Evolutionary conservation across 2,888 invertebrate genomes (phyloP), one percentile per base, ranked within the genome.

Genomic region (Leptarthrus brevirostris): DNA sequence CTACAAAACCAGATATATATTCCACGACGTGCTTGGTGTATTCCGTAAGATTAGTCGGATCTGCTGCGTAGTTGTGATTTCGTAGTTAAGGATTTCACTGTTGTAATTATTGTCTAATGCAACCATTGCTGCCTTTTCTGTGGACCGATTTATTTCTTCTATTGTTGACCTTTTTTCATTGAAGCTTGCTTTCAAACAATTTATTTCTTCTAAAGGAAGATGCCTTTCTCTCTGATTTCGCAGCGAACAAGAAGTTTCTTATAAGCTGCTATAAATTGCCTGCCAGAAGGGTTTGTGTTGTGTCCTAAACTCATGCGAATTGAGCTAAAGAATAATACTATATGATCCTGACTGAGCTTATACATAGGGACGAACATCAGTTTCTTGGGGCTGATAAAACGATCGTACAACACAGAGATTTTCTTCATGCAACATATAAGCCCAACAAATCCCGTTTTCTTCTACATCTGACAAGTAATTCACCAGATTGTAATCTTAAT

Each of bases 321-420:
- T 16, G 71, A 22, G 3, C 61, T 47, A 77, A 78, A 79, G 18
- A 40, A 61, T 72, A 78, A 78, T 70, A 78, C 79, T 22, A 79
- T 47, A 47, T 78, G 77, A 72, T 79, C 77, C 54, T 79, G 79
- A 52, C 74, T 75, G 4, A 78, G 24, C 54, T 79, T 79, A 34
- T 77, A 79, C n/a, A 73, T 70, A 14, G 76, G 73, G 20, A 78
- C n/a, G 72, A 77, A 79, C 30, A 26, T 20, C 18, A 77, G 26
- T 30, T 20, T 30, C 24, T 56, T 24, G 70, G 61, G 24, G 22
- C 22, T 12, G 14, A 56, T 75, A 36, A 49, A 14, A n/a, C 36
- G 14, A 3, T 36, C 2, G 18, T 40, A 61, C 10, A 61, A n/a
- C 8, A 16, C n/a, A 10, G n/a, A 2, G 2, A 77, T 58, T 47